Evolutionary conservation across 2,888 invertebrate genomes (phyloP), one percentile per base, ranked within the genome.

Genomic region (Strigamia crassipes): DNA sequence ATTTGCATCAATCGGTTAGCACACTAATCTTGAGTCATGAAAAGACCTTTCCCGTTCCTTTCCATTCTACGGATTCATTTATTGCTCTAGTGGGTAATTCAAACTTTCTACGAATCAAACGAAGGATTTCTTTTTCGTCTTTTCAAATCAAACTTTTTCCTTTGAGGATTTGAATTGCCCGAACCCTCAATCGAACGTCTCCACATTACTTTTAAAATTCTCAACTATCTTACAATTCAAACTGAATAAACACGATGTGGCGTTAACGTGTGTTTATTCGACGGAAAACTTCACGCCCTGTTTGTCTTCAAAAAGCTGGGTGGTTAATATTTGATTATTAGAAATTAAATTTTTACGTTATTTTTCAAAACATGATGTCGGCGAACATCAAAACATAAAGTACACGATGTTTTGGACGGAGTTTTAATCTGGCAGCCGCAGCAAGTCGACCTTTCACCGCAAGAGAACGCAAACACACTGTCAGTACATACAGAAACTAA

Each of bases 41-140:
- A 73, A 27, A 73, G 27, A 27, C 31, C 31, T 73, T 73, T 73
- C 31, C 73, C 73, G 9, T 73, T 31, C 73, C 31, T 31, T n/a
- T 73, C 73, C 31, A 31, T 73, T 73, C 27, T 31, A 73, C 31
- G n/a, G 31, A 31, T 31, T 31, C 73, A 27, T 73, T 73, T 73
- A 73, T 73, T 73, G 73, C 73, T 31, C 73, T 73, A 73, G 73
- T 73, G 73, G 73, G 73, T 27, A 73, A 73, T 73, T 73, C 73
- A 73, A 73, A 73, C 73, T 73, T 73, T 73, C 73, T 73, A 73
- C 73, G 73, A 73, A 73, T 73, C 73, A 73, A 73, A 73, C 73
- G 73, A 73, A 18, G 18, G n/a, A 46, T n/a, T 46, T 46, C n/a
- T 46, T 46, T 46, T 56, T 56, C 9, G 21, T 56, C 9, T 56